Conservation (phyloP, 1,140 invertebrate species). For the Diabrotica undecimpunctata region DNA sequence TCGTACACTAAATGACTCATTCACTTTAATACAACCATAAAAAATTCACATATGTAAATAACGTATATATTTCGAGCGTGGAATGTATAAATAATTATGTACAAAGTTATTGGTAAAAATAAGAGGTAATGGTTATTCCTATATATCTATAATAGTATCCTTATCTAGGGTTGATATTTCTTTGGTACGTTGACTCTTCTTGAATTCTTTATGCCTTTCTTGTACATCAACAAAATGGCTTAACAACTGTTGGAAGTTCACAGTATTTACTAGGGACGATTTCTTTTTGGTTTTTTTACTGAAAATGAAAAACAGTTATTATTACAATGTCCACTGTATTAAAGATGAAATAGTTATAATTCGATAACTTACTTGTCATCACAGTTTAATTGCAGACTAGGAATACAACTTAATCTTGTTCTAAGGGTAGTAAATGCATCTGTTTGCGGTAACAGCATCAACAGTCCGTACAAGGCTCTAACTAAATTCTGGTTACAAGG, state of each 20-base stretch:
- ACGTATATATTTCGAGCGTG: constrained; percentile 5
- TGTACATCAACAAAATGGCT: constrained; percentile 63
- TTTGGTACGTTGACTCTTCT: constrained; percentile 43
- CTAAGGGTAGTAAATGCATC: constrained; percentile 90
- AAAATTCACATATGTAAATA: not conserved
- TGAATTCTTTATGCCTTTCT: constrained; percentile 60
- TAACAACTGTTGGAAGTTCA: constrained; percentile 61
- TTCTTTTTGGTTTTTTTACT: constrained; percentile 14
- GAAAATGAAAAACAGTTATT: not conserved
- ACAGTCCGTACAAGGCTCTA: constrained; percentile 87
- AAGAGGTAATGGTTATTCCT: constrained; percentile 1
- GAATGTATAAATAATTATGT: constrained; percentile 3
- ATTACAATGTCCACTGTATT: no score
- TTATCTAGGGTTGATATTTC: constrained; percentile 28
- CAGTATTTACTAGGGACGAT: constrained; percentile 31
- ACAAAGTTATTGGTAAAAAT: not conserved
- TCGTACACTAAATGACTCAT: not conserved
- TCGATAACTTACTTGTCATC: constrained; percentile 44
- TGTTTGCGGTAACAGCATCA: constrained; percentile 97
- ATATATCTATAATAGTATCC: constrained; percentile 12
- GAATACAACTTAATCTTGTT: constrained; percentile 85
- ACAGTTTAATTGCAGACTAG: constrained; percentile 55
- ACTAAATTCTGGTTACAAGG: constrained; percentile 76
- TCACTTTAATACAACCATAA: not conserved
- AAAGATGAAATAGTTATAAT: no score